Percentiles rank a stretch among this genome's conserved stretches.
Evolutionary conservation across 2,797 vertebrate genomes (phyloP).

Genomic region (Coranthus polyacanthus): DNA sequence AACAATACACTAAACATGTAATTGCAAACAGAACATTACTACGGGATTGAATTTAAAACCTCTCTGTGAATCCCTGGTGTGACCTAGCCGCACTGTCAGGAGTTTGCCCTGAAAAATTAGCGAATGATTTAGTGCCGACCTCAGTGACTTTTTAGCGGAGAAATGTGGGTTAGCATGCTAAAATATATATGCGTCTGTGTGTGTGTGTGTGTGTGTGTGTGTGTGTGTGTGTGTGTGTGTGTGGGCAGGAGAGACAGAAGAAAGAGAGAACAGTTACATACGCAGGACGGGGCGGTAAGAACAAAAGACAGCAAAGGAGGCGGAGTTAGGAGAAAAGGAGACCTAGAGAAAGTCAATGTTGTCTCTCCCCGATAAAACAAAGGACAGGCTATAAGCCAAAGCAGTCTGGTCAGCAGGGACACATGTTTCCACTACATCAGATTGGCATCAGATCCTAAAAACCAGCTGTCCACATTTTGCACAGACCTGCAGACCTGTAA

Average conservation of each 20-base stretch:
- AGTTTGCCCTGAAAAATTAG: constrained; percentile 67
- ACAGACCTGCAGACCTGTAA: constrained; percentile 58
- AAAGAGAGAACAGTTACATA: constrained; percentile 10
- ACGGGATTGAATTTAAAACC: constrained; percentile 73
- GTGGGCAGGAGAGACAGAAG: constrained; percentile 20
- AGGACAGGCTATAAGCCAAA: constrained; percentile 32
- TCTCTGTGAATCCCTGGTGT: constrained; percentile 61
- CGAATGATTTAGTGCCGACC: constrained; percentile 67
- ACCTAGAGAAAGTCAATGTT: constrained; percentile 35
- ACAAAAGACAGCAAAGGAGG: constrained; percentile 29
- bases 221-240: constrained; percentile 9
- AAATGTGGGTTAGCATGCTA: constrained; percentile 42
- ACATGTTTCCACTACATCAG: constrained; percentile 65
- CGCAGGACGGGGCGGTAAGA: background rate
- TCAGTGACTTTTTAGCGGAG: constrained; percentile 49
- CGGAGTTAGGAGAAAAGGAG: constrained; percentile 18
- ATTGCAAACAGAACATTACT: constrained; percentile 73
- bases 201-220: constrained; percentile 1
- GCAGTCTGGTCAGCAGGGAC: constrained; percentile 41
- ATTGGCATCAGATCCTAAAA: constrained; percentile 58
- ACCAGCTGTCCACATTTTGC: constrained; percentile 49
- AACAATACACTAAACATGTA: constrained; percentile 81
- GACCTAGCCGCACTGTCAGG: constrained; percentile 64
- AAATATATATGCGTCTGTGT: constrained; percentile 13
- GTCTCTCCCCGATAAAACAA: constrained; percentile 49